Evolutionary conservation across 2,797 vertebrate species (phyloP), one percentile per base, ranked within the genome.

Genomic region (Pampus argenteus): DNA sequence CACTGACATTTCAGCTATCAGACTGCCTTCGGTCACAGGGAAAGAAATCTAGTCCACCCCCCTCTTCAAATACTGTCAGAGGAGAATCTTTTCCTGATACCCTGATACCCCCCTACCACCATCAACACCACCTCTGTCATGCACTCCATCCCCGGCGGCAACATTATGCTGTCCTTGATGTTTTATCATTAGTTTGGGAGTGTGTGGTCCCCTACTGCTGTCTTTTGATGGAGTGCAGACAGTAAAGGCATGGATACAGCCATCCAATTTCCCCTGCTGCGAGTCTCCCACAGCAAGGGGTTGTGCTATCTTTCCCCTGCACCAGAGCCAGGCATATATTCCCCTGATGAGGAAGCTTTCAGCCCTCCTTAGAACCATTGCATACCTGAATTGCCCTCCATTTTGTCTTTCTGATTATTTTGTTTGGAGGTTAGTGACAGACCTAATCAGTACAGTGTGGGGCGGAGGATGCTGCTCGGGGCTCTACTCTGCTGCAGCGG

Each of bases 101-200:
- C 78, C 77, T 61, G 82, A 90, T 90, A 83, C 84, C 83, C 81
- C 85, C 83, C 81, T 81, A 79, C 87, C 83, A 82, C 82, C 84
- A 68, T 85, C 86, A 83, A 59, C 84, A 76, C 78, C 84, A 83
- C 77, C 85, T 75, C 81, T 56, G 45, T 79, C 84, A 84, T 80
- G 73, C 78, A 86, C 87, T 86, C 85, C 63, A 88, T 91, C 88
- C 88, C 86, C 80, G 25, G 84, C 82, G 62, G 92, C 90, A 90
- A 90, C 92, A 93, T 93, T 94, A 95, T 94, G 84, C 60, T 91
- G 91, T 91, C 93, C 94, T 95, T 94, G 92, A 95, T 92, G 89
- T 94, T 94, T 95, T 93, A 90, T 94, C 88, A 78, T 94, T 92
- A 90, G 85, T 93, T 87, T 87, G 91, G 94, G 93, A 94, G 94